Evolutionary conservation across 2,797 vertebrate genomes (phyloP), one percentile per base, ranked within the genome.

Genomic region (Heliangelus exortis): DNA sequence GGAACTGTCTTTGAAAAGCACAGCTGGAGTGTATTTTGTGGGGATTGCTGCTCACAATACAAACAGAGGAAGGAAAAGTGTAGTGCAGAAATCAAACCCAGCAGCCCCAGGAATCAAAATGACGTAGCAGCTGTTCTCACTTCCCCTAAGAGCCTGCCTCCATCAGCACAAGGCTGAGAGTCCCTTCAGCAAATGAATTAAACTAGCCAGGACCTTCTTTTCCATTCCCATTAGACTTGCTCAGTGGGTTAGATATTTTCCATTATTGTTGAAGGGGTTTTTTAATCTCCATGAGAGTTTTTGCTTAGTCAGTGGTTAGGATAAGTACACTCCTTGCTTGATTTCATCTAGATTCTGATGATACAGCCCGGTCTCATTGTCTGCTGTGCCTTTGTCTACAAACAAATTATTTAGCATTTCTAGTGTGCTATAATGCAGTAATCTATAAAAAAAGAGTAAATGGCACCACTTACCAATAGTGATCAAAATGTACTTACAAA

Each of bases 1-100:
- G 57, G 41, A 87, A 65, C 26, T 50, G 34, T n/a, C 48, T 77
- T 65, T 63, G 76, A 96, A 90, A 71, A 91, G 63, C 85, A 78
- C 77, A 84, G 90, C n/a, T 86, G 83, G 69, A 62, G 47, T 1
- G 2, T 26, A 39, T 72, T 93, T 80, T 86, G 41, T 59, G 43
- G 50, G 14, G 47, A 79, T 21, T 58, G 34, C 88, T 76, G 58
- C 36, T 89, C 72, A 74, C 33, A 65, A 11, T 47, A 57, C n/a
- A 62, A 80, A 80, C 14, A 80, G 8, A 7, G 75, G 48, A 89
- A 93, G 51, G 51, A 90, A 82, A 18, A 74, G 6, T 5, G 13
- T 21, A 77, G 59, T 18, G 18, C 39, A 77, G 61, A 92, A 92
- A 77, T 65, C 31, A 91, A 89, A 57, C 6, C 7, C 4, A 68